Percentiles rank a stretch among this genome's conserved stretches.
phyloP scores from a whole-genome alignment of 35 echinoderm and acorn worm species.

The Strongylocentrotus purpuratus region DNA sequence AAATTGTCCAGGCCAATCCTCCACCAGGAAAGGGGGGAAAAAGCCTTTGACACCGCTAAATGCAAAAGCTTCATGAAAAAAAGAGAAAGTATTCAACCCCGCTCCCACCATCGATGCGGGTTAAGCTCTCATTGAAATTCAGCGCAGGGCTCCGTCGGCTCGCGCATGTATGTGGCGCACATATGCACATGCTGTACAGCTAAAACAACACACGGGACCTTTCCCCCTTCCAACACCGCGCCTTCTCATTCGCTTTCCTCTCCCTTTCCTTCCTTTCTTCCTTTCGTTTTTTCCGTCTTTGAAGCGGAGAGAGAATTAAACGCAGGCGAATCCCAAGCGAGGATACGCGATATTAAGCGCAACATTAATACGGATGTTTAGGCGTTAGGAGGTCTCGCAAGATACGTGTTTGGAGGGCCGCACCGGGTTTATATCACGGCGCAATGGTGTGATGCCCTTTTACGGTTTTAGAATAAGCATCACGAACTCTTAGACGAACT shows the following conservation, averaged over 20 bases:
- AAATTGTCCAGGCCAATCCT: background rate
- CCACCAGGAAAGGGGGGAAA: background rate
- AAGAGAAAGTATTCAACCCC: background rate
- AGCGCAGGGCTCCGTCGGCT: background rate
- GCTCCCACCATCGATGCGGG: background rate
- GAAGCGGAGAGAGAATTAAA: background rate
- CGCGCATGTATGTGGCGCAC: conserved; percentile 24
- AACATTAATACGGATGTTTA: conserved; percentile 41
- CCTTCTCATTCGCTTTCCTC: background rate
- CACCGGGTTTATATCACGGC: background rate
- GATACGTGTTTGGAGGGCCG: background rate
- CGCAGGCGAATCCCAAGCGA: conserved; percentile 37
- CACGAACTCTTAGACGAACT: background rate
- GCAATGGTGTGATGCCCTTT: background rate
- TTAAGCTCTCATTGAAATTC: conserved; percentile 42
- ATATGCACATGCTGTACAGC: conserved; percentile 21
- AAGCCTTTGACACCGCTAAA: conserved; percentile 8
- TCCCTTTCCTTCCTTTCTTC: background rate
- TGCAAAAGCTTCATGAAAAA: background rate
- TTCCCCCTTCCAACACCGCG: background rate
- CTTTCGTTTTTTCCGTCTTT: background rate
- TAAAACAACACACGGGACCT: conserved; percentile 42
- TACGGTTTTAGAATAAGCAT: background rate
- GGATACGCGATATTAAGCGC: background rate
- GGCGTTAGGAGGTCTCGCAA: background rate